These are phyloP conservation scores for Cygnus olor DNA, from an alignment of 2,797 vertebrate species.

Conservation along the genomic window DNA sequence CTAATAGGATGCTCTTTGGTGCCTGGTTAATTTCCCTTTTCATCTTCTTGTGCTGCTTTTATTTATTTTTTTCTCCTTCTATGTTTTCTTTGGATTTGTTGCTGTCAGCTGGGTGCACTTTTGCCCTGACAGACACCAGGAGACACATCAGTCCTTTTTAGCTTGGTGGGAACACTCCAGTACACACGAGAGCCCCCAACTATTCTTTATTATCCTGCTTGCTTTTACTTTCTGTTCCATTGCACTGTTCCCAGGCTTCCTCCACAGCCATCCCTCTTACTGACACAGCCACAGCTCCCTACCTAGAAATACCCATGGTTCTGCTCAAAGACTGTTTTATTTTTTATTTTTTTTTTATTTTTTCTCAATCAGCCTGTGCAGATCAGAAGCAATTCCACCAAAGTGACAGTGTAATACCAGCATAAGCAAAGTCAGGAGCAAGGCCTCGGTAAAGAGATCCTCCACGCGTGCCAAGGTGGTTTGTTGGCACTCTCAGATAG, in stretches of 20 bases:
- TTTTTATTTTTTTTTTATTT: too few species aligned
- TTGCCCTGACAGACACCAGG: neutral
- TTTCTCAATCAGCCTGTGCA: neutral
- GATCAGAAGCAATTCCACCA: neutral
- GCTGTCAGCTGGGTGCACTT: neutral
- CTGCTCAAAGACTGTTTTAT: neutral
- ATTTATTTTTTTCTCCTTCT: neutral
- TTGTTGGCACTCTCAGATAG: neutral
- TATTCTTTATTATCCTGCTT: neutral
- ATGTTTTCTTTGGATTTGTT: conserved; percentile 10
- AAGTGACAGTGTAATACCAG: neutral
- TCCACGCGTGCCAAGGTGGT: fast-evolving
- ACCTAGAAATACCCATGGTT: neutral
- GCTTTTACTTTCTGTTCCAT: neutral
- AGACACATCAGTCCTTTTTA: neutral
- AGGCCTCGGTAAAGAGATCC: neutral
- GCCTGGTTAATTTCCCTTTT: conserved; percentile 43
- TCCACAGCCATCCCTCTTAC: neutral
- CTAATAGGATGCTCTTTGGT: conserved; percentile 29
- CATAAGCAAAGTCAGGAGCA: neutral
- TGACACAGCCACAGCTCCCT: neutral
- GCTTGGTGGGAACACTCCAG: neutral
- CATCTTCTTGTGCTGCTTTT: neutral
- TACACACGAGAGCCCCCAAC: neutral
- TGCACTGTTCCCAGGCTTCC: neutral